A percentile compares a stretch with the other conserved stretches of the same genome.
Evolutionary conservation across 2,888 invertebrate genomes (phyloP).

Genomic region (Alloplasta piceator): DNA sequence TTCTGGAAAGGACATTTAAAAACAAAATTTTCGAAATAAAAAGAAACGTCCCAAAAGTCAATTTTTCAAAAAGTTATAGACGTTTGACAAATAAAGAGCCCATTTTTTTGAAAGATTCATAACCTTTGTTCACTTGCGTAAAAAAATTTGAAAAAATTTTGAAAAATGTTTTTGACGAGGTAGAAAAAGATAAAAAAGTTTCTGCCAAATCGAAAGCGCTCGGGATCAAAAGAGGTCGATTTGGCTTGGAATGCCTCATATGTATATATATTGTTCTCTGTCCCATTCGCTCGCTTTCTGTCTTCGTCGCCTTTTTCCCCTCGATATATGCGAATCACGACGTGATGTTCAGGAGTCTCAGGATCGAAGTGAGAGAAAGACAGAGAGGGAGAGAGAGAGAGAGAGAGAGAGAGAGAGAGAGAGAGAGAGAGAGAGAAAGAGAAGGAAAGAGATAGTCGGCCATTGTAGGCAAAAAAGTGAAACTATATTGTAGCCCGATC

Average conservation of each 20-base stretch:
- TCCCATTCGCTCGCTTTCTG: slow-evolving; percentile 44
- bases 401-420: slow-evolving; percentile 5
- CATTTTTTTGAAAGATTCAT: too few species aligned
- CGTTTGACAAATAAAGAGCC: too few species aligned
- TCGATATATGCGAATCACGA: slow-evolving; percentile 30
- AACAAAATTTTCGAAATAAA: too few species aligned
- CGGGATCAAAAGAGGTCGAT: too few species aligned
- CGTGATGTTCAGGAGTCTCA: slow-evolving; percentile 25
- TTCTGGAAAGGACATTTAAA: too few species aligned
- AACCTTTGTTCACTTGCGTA: too few species aligned
- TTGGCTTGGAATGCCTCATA: background rate
- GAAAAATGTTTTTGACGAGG: too few species aligned
- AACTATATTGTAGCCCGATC: slow-evolving; percentile 79
- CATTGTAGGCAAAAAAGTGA: slow-evolving; percentile 79
- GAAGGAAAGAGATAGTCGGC: slow-evolving; percentile 59
- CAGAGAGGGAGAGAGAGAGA: slow-evolving; percentile 20
- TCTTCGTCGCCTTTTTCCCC: slow-evolving; percentile 12
- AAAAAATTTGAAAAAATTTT: too few species aligned
- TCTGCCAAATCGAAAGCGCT: too few species aligned
- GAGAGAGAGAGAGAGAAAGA: slow-evolving; percentile 8
- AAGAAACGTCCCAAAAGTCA: too few species aligned
- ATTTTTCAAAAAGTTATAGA: too few species aligned
- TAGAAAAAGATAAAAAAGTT: too few species aligned
- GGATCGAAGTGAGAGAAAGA: slow-evolving; percentile 6
- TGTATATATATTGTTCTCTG: slow-evolving; percentile 13